These are phyloP conservation scores for Chaetophractus vellerosus DNA, from an alignment of 2,797 vertebrate species.

Conservation along the genomic window DNA sequence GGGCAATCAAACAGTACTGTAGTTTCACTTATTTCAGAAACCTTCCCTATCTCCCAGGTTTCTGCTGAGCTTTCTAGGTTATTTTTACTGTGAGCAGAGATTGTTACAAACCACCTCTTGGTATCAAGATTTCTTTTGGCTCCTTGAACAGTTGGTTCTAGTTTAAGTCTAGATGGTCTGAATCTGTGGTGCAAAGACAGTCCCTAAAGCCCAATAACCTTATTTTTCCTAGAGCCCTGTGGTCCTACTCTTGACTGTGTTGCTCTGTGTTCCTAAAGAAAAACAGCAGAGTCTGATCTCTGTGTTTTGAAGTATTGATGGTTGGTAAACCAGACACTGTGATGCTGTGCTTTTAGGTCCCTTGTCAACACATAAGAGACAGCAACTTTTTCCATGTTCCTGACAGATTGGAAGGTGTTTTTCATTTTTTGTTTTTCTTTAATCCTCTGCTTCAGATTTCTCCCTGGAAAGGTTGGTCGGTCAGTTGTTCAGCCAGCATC, in stretches of 20 bases:
- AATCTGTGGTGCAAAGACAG: conserved; percentile 73
- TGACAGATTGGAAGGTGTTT: conserved; percentile 79
- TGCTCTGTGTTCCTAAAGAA: conserved; percentile 78
- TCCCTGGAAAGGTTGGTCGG: conserved; percentile 79
- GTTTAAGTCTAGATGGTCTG: conserved; percentile 65
- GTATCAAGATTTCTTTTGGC: conserved; percentile 71
- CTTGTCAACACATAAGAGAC: conserved; percentile 65
- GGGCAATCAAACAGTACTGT: not conserved
- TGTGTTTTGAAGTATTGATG: conserved; percentile 74
- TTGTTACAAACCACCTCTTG: conserved; percentile 25
- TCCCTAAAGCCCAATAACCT: conserved; percentile 76
- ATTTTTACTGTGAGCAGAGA: conserved; percentile 69
- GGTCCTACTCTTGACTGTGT: conserved; percentile 68
- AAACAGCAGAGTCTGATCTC: conserved; percentile 59
- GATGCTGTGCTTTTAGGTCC: conserved; percentile 61
- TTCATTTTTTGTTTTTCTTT: conserved; percentile 46
- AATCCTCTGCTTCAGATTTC: conserved; percentile 75
- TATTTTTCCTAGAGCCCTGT: conserved; percentile 78
- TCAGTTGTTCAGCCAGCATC: conserved; percentile 80
- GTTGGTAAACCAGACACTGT: conserved; percentile 74
- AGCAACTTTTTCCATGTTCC: conserved; percentile 82
- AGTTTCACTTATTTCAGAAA: conserved; percentile 63
- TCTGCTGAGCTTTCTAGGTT: conserved; percentile 47
- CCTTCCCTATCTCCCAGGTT: conserved; percentile 52
- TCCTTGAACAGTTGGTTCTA: conserved; percentile 62